Evolutionary conservation across 2,888 invertebrate genomes (phyloP).

Genomic region (Hirtodrosophila cameraria): DNA sequence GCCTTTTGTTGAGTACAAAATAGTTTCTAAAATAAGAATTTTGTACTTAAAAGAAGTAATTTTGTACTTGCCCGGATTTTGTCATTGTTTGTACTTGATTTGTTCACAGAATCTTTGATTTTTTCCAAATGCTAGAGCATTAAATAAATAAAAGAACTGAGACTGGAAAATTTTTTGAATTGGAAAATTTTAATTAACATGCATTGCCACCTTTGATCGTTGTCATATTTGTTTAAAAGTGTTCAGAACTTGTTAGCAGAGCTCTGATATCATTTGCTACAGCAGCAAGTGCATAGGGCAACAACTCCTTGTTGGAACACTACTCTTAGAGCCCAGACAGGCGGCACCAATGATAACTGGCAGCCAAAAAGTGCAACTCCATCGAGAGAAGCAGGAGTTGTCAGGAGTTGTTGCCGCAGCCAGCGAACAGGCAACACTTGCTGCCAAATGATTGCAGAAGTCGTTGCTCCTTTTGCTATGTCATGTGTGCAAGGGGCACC

Average conservation of each 20-base stretch:
- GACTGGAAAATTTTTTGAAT: no score
- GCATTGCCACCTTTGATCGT: no score
- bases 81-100: no score
- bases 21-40: no score
- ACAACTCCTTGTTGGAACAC: slow-evolving; percentile 21
- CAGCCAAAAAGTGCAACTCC: slow-evolving; percentile 37
- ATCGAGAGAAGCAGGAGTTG: background rate
- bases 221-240: no score
- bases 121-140: no score
- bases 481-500: slow-evolving; percentile 29
- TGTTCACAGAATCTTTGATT: no score
- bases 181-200: no score
- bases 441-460: slow-evolving; percentile 71
- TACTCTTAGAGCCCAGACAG: slow-evolving; percentile 23
- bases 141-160: no score
- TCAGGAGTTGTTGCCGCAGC: slow-evolving; percentile 7
- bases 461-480: slow-evolving; percentile 24
- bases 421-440: slow-evolving; percentile 50
- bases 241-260: slow-evolving; percentile 4
- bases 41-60: no score
- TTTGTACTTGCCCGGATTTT: no score
- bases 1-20: no score
- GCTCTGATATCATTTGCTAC: slow-evolving; percentile 14
- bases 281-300: background rate
- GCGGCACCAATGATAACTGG: slow-evolving; percentile 34